Conservation (phyloP, 2,113 vertebrate genomes). For the Thymallus thymallus region DNA sequence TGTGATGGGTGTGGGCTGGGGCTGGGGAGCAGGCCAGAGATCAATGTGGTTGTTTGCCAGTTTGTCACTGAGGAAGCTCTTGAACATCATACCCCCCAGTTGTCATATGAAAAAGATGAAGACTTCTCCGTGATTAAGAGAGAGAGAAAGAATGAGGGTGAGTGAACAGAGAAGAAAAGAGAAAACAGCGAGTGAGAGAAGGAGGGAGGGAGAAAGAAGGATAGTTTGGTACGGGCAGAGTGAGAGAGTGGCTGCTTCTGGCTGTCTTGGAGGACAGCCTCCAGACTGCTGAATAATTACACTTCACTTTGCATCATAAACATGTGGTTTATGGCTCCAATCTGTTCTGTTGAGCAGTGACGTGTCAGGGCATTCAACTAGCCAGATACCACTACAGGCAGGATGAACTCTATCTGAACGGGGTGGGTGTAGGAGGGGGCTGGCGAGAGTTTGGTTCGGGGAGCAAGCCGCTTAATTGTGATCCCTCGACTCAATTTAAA, state of each 20-base stretch:
- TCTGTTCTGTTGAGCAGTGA: conserved; percentile 35
- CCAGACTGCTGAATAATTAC: conserved; percentile 51
- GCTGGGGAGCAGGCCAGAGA: background rate
- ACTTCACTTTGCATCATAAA: conserved; percentile 59
- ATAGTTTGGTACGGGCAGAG: background rate
- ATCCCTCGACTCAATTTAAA: conserved; percentile 24
- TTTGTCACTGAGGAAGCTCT: background rate
- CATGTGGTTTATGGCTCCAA: conserved; percentile 46
- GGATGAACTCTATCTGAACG: background rate
- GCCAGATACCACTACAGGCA: background rate
- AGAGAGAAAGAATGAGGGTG: background rate
- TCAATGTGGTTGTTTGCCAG: background rate
- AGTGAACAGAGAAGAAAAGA: background rate
- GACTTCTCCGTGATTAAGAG: no score
- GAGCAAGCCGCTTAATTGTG: conserved; percentile 7
- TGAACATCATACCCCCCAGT: background rate
- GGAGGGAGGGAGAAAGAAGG: background rate
- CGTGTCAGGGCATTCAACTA: conserved; percentile 18
- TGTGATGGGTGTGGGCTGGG: background rate
- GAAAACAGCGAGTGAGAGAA: background rate
- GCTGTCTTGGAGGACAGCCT: conserved; percentile 37
- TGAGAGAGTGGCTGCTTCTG: conserved; percentile 32
- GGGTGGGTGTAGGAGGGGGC: background rate
- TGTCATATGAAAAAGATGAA: background rate
- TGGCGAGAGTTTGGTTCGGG: background rate